Evolutionary conservation across 2,797 vertebrate species (phyloP).

Genomic region (Zalophus californianus): DNA sequence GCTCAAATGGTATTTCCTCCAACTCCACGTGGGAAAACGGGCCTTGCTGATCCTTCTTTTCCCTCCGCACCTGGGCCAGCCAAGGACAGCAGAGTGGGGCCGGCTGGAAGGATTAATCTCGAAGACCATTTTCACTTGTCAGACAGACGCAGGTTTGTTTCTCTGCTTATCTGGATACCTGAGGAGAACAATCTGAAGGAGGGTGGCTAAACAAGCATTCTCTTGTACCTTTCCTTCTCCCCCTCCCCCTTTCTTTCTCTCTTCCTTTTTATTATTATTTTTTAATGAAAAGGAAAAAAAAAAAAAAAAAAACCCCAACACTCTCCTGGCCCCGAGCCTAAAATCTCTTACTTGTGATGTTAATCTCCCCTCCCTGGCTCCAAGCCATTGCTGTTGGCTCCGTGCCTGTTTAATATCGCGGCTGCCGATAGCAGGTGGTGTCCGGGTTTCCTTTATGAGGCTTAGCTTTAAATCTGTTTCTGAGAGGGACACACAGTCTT

Average conservation of each 20-base stretch:
- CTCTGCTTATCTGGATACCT: background rate
- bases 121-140: constrained; percentile 2
- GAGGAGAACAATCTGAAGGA: background rate
- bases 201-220: constrained; percentile 25
- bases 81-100: background rate
- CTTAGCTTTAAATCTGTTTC: constrained; percentile 29
- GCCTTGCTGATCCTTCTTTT: background rate
- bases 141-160: background rate
- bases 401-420: constrained; percentile 65
- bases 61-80: background rate
- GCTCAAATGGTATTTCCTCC: background rate
- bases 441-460: constrained; percentile 68
- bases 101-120: background rate
- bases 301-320: background rate
- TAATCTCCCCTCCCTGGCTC: constrained; percentile 68
- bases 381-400: constrained; percentile 49
- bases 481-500: background rate
- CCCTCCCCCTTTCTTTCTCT: background rate
- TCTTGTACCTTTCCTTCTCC: background rate
- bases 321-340: constrained; percentile 72
- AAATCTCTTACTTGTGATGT: constrained; percentile 69
- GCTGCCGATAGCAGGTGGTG: constrained; percentile 64
- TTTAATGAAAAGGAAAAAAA: constrained; percentile 66
- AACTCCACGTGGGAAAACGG: background rate
- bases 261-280: constrained; percentile 61